Base-by-base conservation (phyloP, 2,888 invertebrate genomes). In the Empis livida region DNA sequence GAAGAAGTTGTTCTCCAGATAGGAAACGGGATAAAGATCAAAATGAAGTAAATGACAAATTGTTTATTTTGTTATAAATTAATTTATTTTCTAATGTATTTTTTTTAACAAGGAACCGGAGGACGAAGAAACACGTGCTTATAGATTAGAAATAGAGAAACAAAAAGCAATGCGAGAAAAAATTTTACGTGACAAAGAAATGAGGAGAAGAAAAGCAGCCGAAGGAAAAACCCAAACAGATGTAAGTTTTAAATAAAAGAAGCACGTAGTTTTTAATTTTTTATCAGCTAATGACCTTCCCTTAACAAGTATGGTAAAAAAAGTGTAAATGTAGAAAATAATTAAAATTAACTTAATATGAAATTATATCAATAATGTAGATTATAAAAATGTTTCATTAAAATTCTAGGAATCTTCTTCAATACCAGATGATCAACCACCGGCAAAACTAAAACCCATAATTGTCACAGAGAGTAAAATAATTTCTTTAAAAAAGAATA, bases 81-180 rank as follows among this genome's bases (percentile, higher is more conserved):
- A n/a, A 32, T 17, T 16, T 20, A 9, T 11, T 16, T 37, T 20
- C n/a, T 15, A 44, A 37, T 32, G 37, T 46, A 11, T 10, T 38
- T 37, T 5, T 35, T 27, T 49, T 40, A 9, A 51, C 23, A 50
- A 66, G 61, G 61, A 62, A 55, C 70, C 72, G 44, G 73, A 73
- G 56, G 73, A 73, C 54, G 73, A 72, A 54, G 72, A 73, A 53
- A 73, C 71, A 15, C 65, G 65, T 48, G 65, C 61, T 40, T 73
- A 72, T 55, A 63, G 72, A 45, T 54, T 64, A 48, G 64, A 71
- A 61, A 73, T 73, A 17, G 73, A 72, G 56, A 71, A 72, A 47
- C 73, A 73, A 55, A 71, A 72, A 52, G 63, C 63, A 46, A 52
- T 68, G 54, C 67, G 73, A 10, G 72, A 72, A 53, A 65, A 65